These are phyloP conservation scores for Diuraphis noxia DNA, from an alignment of 1,140 invertebrate genomes.

Conservation along the genomic window DNA sequence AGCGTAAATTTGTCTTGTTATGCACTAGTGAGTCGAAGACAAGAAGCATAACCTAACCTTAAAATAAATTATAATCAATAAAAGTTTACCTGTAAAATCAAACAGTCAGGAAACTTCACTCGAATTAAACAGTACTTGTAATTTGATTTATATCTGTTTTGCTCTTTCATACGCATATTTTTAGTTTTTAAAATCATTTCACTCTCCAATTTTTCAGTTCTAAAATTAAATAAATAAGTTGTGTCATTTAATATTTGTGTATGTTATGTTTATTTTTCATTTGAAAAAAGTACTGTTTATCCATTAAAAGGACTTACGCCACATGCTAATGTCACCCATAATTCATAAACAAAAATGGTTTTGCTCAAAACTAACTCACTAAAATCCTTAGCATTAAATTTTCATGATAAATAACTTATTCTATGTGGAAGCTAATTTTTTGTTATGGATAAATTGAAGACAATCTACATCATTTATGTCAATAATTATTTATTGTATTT, in stretches of 20 bases:
- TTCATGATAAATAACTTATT: not conserved
- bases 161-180: slow-evolving; percentile 87
- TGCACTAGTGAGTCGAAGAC: no score
- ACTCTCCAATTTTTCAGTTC: slow-evolving; percentile 77
- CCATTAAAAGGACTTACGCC: not conserved
- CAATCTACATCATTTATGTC: not conserved
- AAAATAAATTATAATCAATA: not conserved
- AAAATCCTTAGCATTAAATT: not conserved
- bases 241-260: not conserved
- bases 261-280: not conserved
- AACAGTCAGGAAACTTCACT: slow-evolving; percentile 84
- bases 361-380: not conserved
- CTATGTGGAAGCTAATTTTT: not conserved
- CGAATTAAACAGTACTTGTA: slow-evolving; percentile 85
- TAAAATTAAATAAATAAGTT: slow-evolving; percentile 59
- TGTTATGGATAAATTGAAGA: not conserved
- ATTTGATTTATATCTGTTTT: slow-evolving; percentile 70
- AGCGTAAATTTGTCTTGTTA: no score
- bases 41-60: no score
- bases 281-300: not conserved
- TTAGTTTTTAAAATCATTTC: slow-evolving; percentile 84
- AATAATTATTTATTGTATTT: slow-evolving; percentile 48
- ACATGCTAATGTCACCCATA: not conserved
- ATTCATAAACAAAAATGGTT: not conserved
- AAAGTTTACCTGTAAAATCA: slow-evolving; percentile 73